Evolutionary conservation across 2,797 vertebrate species (phyloP).

Genomic region (Diplodus sargus): DNA sequence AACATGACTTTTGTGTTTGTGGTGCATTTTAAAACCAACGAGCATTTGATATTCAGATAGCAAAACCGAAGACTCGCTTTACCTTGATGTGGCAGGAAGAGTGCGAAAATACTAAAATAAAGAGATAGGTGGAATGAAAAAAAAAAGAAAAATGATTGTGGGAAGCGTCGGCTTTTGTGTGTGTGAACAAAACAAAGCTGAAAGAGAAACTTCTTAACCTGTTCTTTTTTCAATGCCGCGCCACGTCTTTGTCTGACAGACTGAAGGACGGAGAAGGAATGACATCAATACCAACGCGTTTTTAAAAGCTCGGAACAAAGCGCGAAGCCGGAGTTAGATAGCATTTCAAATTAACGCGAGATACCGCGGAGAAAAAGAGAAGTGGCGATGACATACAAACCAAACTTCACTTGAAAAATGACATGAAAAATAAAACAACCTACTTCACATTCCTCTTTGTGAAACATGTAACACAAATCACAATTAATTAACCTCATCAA

Average conservation of each 20-base stretch:
- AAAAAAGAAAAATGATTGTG: constrained; percentile 44
- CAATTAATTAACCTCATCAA: constrained; percentile 46
- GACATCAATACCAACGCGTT: constrained; percentile 81
- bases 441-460: constrained; percentile 14
- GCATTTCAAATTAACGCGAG: constrained; percentile 70
- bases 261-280: constrained; percentile 81
- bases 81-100: constrained; percentile 77
- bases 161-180: constrained; percentile 67
- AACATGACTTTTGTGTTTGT: constrained; percentile 60
- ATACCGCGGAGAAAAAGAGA: constrained; percentile 39
- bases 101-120: constrained; percentile 64
- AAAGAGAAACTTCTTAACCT: constrained; percentile 82
- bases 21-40: constrained; percentile 62
- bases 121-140: constrained; percentile 57
- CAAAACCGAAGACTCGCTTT: constrained; percentile 68
- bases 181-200: constrained; percentile 75
- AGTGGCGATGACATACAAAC: constrained; percentile 39
- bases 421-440: constrained; percentile 23
- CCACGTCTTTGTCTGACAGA: constrained; percentile 68
- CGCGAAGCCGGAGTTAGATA: constrained; percentile 38
- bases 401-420: constrained; percentile 50
- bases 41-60: constrained; percentile 78
- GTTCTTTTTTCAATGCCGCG: constrained; percentile 70
- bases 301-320: constrained; percentile 82
- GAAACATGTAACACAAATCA: constrained; percentile 43